Conservation (phyloP, 2,888 invertebrate species). For the Podotricha telesiphe region DNA sequence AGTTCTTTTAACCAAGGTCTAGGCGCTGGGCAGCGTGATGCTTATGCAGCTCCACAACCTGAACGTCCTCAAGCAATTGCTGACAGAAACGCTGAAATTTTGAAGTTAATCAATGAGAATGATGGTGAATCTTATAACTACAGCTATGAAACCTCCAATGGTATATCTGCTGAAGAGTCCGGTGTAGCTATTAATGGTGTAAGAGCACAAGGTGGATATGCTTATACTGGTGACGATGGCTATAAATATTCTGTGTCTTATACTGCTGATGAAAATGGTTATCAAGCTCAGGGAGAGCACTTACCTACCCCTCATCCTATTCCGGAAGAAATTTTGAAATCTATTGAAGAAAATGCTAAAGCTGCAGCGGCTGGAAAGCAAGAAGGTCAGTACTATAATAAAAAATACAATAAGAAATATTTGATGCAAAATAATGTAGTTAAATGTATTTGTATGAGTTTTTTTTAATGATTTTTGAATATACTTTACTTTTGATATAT, state of each 20-base stretch:
- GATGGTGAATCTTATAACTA: constrained; percentile 72
- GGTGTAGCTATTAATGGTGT: constrained; percentile 76
- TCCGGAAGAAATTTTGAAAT: constrained; percentile 73
- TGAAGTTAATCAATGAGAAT: constrained; percentile 70
- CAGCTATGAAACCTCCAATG: constrained; percentile 76
- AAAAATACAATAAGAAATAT: background rate
- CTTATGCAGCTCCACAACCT: constrained; percentile 47
- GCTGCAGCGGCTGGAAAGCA: constrained; percentile 77
- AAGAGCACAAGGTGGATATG: constrained; percentile 70
- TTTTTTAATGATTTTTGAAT: no score
- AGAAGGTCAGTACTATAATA: constrained; percentile 61
- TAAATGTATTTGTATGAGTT: no score
- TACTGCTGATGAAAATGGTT: constrained; percentile 78
- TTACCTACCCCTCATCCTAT: constrained; percentile 76
- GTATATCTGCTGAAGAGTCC: constrained; percentile 75
- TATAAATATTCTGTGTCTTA: constrained; percentile 69
- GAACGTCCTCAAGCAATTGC: constrained; percentile 68
- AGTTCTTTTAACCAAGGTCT: constrained; percentile 25
- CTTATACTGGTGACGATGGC: constrained; percentile 77
- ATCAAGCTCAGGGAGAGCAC: constrained; percentile 71
- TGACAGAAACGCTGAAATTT: constrained; percentile 68
- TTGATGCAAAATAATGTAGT: no score
- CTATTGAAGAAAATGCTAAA: constrained; percentile 71
- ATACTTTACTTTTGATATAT: no score
- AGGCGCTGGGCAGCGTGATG: constrained; percentile 25